phyloP scores from a whole-genome alignment of 2,113 vertebrate species.

The Archilochus colubris region DNA sequence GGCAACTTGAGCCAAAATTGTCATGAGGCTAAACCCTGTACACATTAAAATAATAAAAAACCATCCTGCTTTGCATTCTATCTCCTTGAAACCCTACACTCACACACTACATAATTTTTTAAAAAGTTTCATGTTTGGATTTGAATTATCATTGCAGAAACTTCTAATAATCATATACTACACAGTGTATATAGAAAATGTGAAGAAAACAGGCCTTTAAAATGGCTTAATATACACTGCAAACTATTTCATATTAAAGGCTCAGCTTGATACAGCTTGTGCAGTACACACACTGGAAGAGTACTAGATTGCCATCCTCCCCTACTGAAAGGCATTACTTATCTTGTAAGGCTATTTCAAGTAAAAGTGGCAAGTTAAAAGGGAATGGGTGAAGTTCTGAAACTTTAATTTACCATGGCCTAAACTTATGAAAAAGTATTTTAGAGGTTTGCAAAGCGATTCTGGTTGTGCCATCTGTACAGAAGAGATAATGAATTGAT shows the following conservation, averaged over 20 bases:
- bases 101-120: not conserved
- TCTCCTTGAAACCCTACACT: not conserved
- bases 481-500: constrained; percentile 40
- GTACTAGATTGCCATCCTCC: not conserved
- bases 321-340: not conserved
- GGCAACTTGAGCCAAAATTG: not conserved
- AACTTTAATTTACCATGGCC: constrained; percentile 4
- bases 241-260: not conserved
- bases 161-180: not conserved
- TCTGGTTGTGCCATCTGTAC: not conserved
- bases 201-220: not conserved
- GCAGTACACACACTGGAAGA: not conserved
- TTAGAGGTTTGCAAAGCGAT: constrained; percentile 4
- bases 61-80: not conserved
- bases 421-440: not conserved
- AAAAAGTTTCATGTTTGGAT: not conserved
- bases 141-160: not conserved
- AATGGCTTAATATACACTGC: not conserved
- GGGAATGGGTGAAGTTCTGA: constrained; percentile 20
- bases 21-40: not conserved
- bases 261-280: not conserved
- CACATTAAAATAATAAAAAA: not conserved
- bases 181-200: not conserved
- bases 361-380: constrained; percentile 1
- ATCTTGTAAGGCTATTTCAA: not conserved